Conservation (phyloP, 2,888 invertebrate species). For the Thyatira batis region DNA sequence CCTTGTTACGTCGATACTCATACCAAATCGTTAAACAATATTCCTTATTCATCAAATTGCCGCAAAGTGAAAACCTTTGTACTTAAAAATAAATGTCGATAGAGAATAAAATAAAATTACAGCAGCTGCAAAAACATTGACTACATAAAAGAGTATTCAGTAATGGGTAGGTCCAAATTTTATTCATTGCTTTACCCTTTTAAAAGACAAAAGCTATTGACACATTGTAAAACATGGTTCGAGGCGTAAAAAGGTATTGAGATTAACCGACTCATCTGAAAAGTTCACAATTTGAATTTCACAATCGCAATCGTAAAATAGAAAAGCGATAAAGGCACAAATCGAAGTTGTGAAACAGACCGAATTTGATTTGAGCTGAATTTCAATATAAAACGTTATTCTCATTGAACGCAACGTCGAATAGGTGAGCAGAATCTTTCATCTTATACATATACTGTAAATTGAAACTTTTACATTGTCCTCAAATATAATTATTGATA, state of each 20-base stretch:
- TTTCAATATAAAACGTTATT: conserved; percentile 55
- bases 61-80: no score
- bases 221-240: background rate
- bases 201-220: conserved; percentile 1
- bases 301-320: conserved; percentile 48
- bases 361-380: conserved; percentile 58
- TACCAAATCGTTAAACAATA: no score
- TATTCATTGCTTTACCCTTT: conserved; percentile 1
- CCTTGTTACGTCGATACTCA: no score
- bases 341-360: conserved; percentile 66
- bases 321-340: conserved; percentile 61
- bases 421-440: conserved; percentile 41
- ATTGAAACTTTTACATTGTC: conserved; percentile 7
- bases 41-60: no score
- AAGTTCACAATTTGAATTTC: conserved; percentile 37
- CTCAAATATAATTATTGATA: background rate
- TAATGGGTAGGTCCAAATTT: background rate
- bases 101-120: no score
- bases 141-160: background rate
- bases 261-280: background rate
- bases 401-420: conserved; percentile 17
- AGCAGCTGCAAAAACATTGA: background rate
- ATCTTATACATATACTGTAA: conserved; percentile 24
- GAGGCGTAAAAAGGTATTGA: background rate
- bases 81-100: no score